A percentile compares a stretch with the other conserved stretches of the same genome.
Evolutionary conservation across 35 echinoderm and acorn worm genomes (phyloP).

Genomic region (Lytechinus variegatus): DNA sequence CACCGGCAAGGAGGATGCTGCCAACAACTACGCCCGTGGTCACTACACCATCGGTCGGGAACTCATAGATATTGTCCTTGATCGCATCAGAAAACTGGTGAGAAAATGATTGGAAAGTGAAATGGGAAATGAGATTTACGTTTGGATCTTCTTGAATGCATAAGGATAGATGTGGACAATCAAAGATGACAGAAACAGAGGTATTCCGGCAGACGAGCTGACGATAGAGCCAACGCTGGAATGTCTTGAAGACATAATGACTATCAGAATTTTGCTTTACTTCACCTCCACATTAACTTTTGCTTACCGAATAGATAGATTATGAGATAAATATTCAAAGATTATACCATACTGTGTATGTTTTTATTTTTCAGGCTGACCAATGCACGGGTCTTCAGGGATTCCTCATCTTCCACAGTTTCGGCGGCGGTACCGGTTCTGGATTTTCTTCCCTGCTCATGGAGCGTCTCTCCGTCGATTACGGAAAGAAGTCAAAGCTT

Average conservation of each 20-base stretch:
- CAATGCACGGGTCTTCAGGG: slow-evolving; percentile 73
- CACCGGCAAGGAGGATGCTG: slow-evolving; percentile 84
- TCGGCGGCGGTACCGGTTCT: slow-evolving; percentile 70
- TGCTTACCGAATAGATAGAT: background rate
- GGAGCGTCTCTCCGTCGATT: slow-evolving; percentile 75
- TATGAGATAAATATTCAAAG: background rate
- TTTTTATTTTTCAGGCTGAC: slow-evolving; percentile 29
- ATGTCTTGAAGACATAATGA: too few relatives aligned
- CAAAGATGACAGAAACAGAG: background rate
- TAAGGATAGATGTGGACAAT: background rate
- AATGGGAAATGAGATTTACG: background rate
- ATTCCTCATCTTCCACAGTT: slow-evolving; percentile 79
- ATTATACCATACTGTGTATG: background rate
- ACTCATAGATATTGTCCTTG: background rate
- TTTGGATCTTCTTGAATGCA: too few relatives aligned
- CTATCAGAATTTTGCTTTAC: too few relatives aligned
- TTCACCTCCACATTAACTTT: too few relatives aligned
- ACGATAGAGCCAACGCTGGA: too few relatives aligned
- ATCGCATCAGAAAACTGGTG: slow-evolving; percentile 23
- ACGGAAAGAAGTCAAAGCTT: slow-evolving; percentile 76
- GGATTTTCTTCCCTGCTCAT: slow-evolving; percentile 69
- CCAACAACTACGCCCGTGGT: slow-evolving; percentile 88
- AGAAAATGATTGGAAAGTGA: background rate
- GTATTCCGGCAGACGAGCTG: too few relatives aligned
- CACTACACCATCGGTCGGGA: slow-evolving; percentile 65